phyloP scores from a whole-genome alignment of 2,888 invertebrate genomes.

The Gonocerus acuteangulatus region DNA sequence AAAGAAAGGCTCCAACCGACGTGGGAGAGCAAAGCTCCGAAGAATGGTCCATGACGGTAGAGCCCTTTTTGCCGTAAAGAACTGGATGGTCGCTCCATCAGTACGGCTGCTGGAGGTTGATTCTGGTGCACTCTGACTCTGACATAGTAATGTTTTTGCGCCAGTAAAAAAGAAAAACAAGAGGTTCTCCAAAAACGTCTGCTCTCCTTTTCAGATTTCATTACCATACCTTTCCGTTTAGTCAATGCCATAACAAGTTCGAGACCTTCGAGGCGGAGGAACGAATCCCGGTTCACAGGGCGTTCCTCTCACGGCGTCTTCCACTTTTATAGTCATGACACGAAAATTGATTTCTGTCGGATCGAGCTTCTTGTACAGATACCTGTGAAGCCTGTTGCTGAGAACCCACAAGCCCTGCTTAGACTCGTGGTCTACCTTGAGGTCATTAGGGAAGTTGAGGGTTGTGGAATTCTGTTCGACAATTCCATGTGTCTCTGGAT shows the following conservation, averaged over 20 bases:
- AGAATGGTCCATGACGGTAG: no score
- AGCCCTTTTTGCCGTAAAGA: no score
- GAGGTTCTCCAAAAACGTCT: neutral
- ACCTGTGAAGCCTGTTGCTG: constrained; percentile 66
- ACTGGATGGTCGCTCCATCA: no score
- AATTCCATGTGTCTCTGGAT: constrained; percentile 40
- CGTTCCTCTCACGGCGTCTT: constrained; percentile 51
- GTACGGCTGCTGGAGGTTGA: no score
- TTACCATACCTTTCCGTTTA: no score
- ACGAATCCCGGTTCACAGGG: constrained; percentile 43
- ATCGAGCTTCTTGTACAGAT: constrained; percentile 58
- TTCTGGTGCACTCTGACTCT: no score
- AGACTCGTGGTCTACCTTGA: constrained; percentile 59
- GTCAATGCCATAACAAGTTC: constrained; percentile 3
- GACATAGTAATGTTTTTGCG: no score
- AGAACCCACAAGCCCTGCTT: constrained; percentile 61
- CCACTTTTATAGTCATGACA: constrained; percentile 56
- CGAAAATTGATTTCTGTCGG: constrained; percentile 58
- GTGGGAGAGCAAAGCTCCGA: no score
- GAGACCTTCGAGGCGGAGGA: constrained; percentile 7
- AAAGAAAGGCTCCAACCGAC: no score
- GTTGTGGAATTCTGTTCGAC: constrained; percentile 52
- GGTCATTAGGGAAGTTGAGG: constrained; percentile 64
- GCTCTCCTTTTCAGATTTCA: no score
- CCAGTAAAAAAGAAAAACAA: neutral